Conservation (phyloP, 2,797 vertebrate genomes). For the Chromobotia macracanthus region DNA sequence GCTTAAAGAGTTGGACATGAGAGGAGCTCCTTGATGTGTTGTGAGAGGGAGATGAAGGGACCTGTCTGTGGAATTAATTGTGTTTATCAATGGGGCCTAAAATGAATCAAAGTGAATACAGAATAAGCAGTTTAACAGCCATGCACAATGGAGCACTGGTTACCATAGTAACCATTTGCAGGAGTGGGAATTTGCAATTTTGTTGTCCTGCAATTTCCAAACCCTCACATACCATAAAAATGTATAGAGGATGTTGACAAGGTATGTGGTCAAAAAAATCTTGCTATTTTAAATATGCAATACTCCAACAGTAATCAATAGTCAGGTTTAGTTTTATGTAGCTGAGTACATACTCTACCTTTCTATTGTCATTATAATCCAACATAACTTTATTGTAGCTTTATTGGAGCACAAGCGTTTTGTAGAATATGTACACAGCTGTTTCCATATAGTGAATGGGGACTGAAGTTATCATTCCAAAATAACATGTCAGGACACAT, state of each 20-base stretch:
- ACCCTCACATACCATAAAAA: not conserved
- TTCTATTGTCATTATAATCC: no score
- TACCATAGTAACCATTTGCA: not conserved
- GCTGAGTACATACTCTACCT: no score
- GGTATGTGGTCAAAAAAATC: not conserved
- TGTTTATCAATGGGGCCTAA: not conserved
- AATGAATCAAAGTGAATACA: not conserved
- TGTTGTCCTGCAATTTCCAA: not conserved
- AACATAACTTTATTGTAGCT: no score
- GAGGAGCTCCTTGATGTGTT: constrained; percentile 9
- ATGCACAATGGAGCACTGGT: not conserved
- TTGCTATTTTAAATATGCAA: not conserved
- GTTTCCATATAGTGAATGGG: no score
- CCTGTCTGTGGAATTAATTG: not conserved
- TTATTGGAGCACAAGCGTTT: no score
- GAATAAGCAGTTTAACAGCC: not conserved
- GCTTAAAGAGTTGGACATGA: constrained; percentile 5
- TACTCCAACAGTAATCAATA: not conserved
- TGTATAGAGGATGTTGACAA: not conserved
- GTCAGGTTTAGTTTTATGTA: not conserved
- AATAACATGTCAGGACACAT: no score
- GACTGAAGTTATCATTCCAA: no score
- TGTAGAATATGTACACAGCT: no score
- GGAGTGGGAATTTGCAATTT: not conserved
- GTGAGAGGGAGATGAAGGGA: not conserved